Evolutionary conservation across 2,113 vertebrate species (phyloP).

Genomic region (Chauna torquata): DNA sequence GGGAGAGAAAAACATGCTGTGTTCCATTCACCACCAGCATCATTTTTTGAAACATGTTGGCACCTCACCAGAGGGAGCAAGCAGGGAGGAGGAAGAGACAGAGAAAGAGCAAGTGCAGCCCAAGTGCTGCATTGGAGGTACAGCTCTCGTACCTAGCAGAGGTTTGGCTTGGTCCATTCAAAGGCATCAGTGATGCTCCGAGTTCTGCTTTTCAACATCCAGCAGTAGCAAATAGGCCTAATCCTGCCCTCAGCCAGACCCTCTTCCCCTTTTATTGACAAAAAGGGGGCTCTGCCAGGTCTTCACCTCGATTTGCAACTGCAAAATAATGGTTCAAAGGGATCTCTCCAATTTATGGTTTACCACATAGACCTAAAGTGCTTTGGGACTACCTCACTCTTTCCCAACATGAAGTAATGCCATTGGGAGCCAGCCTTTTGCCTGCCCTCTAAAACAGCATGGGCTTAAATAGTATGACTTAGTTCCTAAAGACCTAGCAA

Average conservation of each 20-base stretch:
- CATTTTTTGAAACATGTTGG: neutral
- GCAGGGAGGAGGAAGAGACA: neutral
- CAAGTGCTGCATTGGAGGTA: neutral
- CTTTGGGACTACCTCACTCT: neutral
- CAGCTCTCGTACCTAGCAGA: neutral
- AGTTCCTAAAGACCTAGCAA: neutral
- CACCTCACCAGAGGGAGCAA: neutral
- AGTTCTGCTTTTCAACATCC: neutral
- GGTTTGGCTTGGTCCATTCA: neutral
- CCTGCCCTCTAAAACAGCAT: neutral
- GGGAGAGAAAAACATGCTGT: neutral
- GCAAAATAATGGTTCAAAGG: neutral
- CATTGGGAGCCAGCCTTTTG: accelerated
- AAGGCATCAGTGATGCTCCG: neutral
- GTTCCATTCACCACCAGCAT: neutral
- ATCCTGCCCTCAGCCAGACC: neutral
- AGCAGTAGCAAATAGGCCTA: neutral
- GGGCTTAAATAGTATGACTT: accelerated
- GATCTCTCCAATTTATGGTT: neutral
- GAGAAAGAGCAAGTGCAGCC: neutral
- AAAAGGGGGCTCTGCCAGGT: neutral
- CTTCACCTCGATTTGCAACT: neutral
- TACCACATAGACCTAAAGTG: neutral
- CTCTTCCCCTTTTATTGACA: neutral
- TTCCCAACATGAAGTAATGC: neutral